Evolutionary conservation across 2,888 invertebrate genomes (phyloP), one percentile per base, ranked within the genome.

Genomic region (Baccha elongata): DNA sequence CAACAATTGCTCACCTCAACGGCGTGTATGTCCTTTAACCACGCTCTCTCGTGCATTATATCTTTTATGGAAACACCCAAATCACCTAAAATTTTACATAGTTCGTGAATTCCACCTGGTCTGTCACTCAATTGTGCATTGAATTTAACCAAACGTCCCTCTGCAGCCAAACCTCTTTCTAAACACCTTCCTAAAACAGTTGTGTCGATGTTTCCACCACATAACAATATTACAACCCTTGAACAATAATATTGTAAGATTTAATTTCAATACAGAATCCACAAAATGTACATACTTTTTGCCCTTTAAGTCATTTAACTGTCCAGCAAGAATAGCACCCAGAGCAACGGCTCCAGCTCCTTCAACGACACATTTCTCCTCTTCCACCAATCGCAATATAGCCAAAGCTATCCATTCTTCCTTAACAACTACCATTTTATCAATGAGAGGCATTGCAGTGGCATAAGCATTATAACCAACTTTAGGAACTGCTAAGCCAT

Each of bases 41-140:
- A 98, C 1, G 98, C 98, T 67, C 98, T 93, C 89, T 99, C 98
- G 89, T 99, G 98, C 91, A 97, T 95, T 75, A 99, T 97, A 88
- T 98, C 98, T 90, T 98, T 99, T 85, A 99, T 97, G 40, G 96
- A 96, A 11, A 97, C 97, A 0, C 97, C 97, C 29, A 96, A 92
- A 1, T 93, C 92, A 0, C 94, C 93, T 64, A 98, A 92, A 42
- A 96, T 91, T 87, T 93, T 93, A 88, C 97, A 96, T 4, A 98
- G 92, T 87, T 97, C 97, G 0, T 96, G 94, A 83, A 97, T 96
- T 65, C 89, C 97, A 4, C 97, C 97, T 0, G 97, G 97, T 81
- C 97, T 92, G 91, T 97, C 97, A 88, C 95, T 95, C 2, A 96
- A 94, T 1, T 95, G 95, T 46, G 95, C 95, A 76, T 93, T 93